phyloP scores from a whole-genome alignment of 2,113 vertebrate species.

The Lophochroa leadbeateri region DNA sequence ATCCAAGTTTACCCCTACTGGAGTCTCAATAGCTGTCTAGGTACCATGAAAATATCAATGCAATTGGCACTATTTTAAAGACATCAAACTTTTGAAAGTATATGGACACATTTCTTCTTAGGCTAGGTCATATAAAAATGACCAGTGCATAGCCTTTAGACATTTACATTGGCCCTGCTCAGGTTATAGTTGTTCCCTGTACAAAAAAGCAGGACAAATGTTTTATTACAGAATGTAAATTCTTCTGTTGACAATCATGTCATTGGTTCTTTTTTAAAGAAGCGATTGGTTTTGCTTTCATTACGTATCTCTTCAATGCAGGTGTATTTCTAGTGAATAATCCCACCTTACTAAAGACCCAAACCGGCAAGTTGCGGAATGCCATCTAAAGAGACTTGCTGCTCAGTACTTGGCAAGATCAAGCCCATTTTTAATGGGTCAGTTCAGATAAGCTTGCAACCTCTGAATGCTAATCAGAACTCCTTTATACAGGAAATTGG shows the following conservation, averaged over 20 bases:
- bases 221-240: neutral
- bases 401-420: neutral
- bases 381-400: neutral
- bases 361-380: neutral
- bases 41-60: neutral
- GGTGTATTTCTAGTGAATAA: neutral
- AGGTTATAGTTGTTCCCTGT: neutral
- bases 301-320: neutral
- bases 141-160: neutral
- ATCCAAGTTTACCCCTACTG: neutral
- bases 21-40: neutral
- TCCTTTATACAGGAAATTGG: neutral
- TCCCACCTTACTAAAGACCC: neutral
- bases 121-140: neutral
- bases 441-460: neutral
- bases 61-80: neutral
- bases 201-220: neutral
- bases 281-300: neutral
- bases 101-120: neutral
- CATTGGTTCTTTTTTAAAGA: neutral
- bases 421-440: neutral
- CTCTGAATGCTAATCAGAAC: neutral
- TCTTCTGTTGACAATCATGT: rapidly evolving
- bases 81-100: neutral
- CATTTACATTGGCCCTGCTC: neutral